Conservation (phyloP, 1,140 invertebrate genomes). For the Halotydeus destructor region DNA sequence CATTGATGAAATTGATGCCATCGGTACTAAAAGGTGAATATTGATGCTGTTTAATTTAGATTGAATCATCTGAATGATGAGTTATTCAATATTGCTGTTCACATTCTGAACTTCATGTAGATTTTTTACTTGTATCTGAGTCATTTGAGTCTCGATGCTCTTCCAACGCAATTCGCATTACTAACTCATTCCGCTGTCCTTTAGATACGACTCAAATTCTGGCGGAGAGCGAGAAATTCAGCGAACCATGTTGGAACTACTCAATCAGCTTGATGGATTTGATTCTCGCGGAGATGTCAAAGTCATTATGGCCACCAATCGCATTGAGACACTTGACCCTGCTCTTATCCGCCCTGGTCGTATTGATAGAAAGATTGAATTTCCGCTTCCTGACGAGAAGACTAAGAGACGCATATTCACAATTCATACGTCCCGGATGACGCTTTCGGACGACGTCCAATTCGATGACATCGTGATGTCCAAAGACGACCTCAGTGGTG, state of each 20-base stretch:
- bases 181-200: not conserved
- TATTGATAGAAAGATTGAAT: conserved; percentile 98
- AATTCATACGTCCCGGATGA: conserved; percentile 97
- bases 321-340: conserved; percentile 97
- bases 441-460: conserved; percentile 87
- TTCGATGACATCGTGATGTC: conserved; percentile 95
- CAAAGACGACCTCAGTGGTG: conserved; percentile 97
- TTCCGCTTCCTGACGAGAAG: conserved; percentile 96
- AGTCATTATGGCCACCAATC: conserved; percentile 97
- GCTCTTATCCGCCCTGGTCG: conserved; percentile 93
- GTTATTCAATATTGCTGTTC: not conserved
- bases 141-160: not conserved
- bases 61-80: not conserved
- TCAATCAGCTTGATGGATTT: conserved; percentile 98
- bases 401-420: conserved; percentile 94
- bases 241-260: conserved; percentile 94
- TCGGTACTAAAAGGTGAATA: conserved; percentile 72
- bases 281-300: conserved; percentile 89
- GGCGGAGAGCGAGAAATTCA: conserved; percentile 99
- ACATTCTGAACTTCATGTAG: conserved; percentile 1
- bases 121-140: not conserved
- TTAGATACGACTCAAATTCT: conserved; percentile 88
- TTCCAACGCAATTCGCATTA: not conserved
- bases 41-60: not conserved
- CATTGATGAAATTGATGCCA: conserved; percentile 99